Conservation (phyloP, 2,888 invertebrate genomes). For the Spilosoma lubricipeda region DNA sequence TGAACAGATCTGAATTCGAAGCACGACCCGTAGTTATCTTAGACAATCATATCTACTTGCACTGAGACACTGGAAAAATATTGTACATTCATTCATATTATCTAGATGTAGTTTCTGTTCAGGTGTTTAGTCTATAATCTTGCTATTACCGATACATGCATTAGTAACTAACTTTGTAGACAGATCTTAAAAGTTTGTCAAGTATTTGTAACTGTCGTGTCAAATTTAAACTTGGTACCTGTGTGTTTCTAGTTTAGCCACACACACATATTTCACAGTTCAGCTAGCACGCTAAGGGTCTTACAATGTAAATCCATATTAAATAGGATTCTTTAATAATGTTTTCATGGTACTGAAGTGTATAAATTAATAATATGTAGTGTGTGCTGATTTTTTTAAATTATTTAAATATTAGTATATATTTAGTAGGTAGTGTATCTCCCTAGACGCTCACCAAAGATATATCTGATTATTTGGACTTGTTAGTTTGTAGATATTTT, state of each 20-base stretch:
- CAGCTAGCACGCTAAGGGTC: no score
- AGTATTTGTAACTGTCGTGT: background rate
- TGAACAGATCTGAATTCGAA: background rate
- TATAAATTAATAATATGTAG: background rate
- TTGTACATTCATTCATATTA: no score
- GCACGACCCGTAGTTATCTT: background rate
- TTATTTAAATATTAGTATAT: background rate
- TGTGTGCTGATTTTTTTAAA: background rate
- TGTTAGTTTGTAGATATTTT: constrained; percentile 31
- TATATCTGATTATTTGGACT: constrained; percentile 22
- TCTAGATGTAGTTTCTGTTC: background rate
- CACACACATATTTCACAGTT: no score
- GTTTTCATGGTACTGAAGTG: background rate
- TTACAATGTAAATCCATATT: background rate
- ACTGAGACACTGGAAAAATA: background rate
- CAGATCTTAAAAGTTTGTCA: background rate
- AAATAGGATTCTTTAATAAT: background rate
- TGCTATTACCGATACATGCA: background rate
- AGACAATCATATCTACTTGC: background rate
- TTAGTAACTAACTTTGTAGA: background rate
- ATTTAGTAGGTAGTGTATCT: background rate
- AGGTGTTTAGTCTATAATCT: background rate
- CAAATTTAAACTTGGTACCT: background rate
- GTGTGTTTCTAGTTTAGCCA: no score
- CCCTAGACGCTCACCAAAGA: constrained; percentile 26